A percentile compares a stretch with the other conserved stretches of the same genome.
phyloP scores from a whole-genome alignment of 2,797 vertebrate species.

The Hippopotamyrus pictus region DNA sequence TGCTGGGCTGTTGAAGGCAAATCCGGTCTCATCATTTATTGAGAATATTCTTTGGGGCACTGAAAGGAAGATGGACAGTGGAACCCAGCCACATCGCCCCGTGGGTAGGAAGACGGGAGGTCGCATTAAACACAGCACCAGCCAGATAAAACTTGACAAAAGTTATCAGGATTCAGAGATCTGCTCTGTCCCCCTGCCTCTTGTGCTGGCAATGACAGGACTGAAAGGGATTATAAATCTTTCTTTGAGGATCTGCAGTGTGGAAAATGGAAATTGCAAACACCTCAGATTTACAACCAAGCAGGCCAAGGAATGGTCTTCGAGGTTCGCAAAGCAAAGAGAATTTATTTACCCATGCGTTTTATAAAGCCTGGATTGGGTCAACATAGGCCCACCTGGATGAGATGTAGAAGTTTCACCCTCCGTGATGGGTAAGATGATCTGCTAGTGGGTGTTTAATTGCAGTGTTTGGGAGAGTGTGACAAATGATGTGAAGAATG shows the following conservation, averaged over 20 bases:
- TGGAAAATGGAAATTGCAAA: constrained; percentile 30
- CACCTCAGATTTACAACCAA: constrained; percentile 26
- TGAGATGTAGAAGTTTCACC: constrained; percentile 25
- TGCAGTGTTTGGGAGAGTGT: constrained; percentile 43
- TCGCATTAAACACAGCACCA: not conserved
- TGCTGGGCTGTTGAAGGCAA: not conserved
- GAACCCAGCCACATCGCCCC: not conserved
- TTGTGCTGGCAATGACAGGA: constrained; percentile 14
- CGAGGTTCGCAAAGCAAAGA: not conserved
- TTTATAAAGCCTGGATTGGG: constrained; percentile 25
- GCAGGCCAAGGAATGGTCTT: constrained; percentile 14
- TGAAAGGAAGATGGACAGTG: not conserved
- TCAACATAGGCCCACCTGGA: constrained; percentile 22
- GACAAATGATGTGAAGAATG: constrained; percentile 34
- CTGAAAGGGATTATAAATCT: constrained; percentile 29
- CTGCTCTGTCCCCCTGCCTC: not conserved
- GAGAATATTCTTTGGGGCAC: not conserved
- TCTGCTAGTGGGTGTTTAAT: constrained; percentile 40
- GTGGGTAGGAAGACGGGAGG: not conserved
- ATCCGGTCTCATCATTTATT: not conserved
- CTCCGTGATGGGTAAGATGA: constrained; percentile 15
- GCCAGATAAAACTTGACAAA: constrained; percentile 12
- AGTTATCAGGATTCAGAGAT: not conserved
- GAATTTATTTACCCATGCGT: constrained; percentile 11
- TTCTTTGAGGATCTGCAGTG: constrained; percentile 12